Evolutionary conservation across 1,140 invertebrate genomes (phyloP).

Genomic region (Armadillidium nasatum): DNA sequence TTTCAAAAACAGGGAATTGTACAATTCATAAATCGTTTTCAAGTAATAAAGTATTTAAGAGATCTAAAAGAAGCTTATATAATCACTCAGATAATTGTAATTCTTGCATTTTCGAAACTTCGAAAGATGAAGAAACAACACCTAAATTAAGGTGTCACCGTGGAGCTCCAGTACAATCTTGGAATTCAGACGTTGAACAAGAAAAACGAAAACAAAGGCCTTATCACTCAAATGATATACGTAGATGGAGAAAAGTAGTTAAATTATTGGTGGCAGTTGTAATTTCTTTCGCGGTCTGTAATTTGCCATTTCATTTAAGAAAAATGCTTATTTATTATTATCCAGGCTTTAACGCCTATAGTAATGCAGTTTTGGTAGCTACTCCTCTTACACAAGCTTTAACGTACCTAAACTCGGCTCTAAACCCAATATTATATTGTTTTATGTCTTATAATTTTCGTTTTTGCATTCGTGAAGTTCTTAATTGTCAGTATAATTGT

Average conservation of each 20-base stretch:
- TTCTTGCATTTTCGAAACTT: background rate
- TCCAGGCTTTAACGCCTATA: conserved; percentile 35
- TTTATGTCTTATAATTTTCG: conserved; percentile 44
- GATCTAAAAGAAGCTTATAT: no score
- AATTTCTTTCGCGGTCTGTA: conserved; percentile 74
- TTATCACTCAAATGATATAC: conserved; percentile 36
- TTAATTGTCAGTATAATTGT: conserved; percentile 32
- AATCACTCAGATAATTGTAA: background rate
- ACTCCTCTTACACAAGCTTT: conserved; percentile 34
- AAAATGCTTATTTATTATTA: conserved; percentile 55
- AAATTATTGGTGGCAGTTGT: conserved; percentile 77
- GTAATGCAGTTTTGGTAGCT: conserved; percentile 31
- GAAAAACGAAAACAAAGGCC: conserved; percentile 21
- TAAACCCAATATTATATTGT: conserved; percentile 40
- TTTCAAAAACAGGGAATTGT: background rate
- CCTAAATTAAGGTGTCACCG: background rate
- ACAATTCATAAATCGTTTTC: background rate
- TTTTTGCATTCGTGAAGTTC: conserved; percentile 39
- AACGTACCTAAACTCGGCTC: conserved; percentile 40
- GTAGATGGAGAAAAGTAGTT: conserved; percentile 48
- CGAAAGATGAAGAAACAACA: background rate
- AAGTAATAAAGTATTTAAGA: no score
- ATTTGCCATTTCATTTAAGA: conserved; percentile 74
- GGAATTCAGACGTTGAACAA: background rate
- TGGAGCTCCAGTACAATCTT: background rate